Percentiles rank a stretch among this genome's conserved stretches.
These are phyloP conservation scores for Drosophila imparisetae DNA, from an alignment of 2,888 invertebrate species.

Conservation along the genomic window DNA sequence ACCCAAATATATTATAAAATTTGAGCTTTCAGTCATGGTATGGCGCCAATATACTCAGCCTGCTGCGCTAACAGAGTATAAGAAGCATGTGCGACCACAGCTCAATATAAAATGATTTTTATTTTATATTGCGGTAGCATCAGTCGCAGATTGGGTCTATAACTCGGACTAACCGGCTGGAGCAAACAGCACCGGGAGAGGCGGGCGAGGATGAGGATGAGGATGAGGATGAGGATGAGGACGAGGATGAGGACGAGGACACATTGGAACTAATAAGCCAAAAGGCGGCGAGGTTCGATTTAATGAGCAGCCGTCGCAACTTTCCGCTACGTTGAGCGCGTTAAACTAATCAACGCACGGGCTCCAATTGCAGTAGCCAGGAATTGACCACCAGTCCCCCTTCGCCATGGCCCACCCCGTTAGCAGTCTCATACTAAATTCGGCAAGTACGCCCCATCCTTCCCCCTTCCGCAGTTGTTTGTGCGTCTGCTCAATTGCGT, in stretches of 20 bases:
- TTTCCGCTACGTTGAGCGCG: constrained; percentile 76
- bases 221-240: neutral
- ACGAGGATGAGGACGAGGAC: constrained; percentile 26
- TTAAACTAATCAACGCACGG: constrained; percentile 74
- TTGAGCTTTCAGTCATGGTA: neutral
- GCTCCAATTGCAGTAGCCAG: constrained; percentile 47
- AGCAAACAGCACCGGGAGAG: neutral
- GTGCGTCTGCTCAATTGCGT: constrained; percentile 80
- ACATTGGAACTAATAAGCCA: constrained; percentile 72
- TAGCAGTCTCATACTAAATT: constrained; percentile 15
- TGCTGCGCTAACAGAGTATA: constrained; percentile 24
- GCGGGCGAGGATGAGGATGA: neutral
- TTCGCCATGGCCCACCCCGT: neutral
- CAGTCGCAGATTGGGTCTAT: constrained; percentile 9
- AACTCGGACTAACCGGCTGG: constrained; percentile 15
- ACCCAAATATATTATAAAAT: neutral
- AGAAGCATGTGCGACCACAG: constrained; percentile 45
- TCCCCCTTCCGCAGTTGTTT: constrained; percentile 68
- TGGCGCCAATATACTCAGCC: neutral
- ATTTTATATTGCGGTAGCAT: constrained; percentile 43
- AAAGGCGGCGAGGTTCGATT: constrained; percentile 69
- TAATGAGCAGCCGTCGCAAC: constrained; percentile 75
- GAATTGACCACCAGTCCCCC: neutral
- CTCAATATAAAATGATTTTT: constrained; percentile 65
- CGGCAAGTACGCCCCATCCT: constrained; percentile 49